phyloP scores from a whole-genome alignment of 2,888 invertebrate genomes.

The Ephialtes manifestator region DNA sequence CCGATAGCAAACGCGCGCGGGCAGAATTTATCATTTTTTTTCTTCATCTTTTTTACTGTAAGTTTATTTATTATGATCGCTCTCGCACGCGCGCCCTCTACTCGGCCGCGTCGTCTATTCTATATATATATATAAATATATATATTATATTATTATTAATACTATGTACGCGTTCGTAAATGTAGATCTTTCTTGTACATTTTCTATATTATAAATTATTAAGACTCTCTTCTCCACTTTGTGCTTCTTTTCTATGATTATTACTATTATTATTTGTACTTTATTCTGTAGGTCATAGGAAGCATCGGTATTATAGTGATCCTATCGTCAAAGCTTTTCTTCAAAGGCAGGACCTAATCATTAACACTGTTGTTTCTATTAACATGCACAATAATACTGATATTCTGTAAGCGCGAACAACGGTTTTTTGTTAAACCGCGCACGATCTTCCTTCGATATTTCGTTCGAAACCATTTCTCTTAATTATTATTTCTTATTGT shows the following conservation, averaged over 20 bases:
- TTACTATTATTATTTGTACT: conserved; percentile 14
- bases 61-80: conserved; percentile 64
- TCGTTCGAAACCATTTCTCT: conserved; percentile 29
- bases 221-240: conserved; percentile 29
- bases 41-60: conserved; percentile 22
- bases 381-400: conserved; percentile 48
- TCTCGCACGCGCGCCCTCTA: conserved; percentile 47
- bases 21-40: conserved; percentile 34
- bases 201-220: conserved; percentile 77
- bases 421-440: conserved; percentile 34
- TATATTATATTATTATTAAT: conserved; percentile 36
- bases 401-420: conserved; percentile 19
- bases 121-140: conserved; percentile 46
- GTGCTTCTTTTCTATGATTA: not conserved
- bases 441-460: conserved; percentile 43
- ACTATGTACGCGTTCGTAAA: conserved; percentile 81
- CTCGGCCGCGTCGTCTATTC: conserved; percentile 45
- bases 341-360: conserved; percentile 61
- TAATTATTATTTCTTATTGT: conserved; percentile 20
- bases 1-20: conserved; percentile 45
- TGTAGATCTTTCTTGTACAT: conserved; percentile 85
- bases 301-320: conserved; percentile 18
- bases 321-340: conserved; percentile 36
- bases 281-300: conserved; percentile 34
- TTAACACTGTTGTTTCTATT: conserved; percentile 39